Base-by-base conservation (phyloP, 1,140 invertebrate genomes). In the Vollenhovia emeryi region DNA sequence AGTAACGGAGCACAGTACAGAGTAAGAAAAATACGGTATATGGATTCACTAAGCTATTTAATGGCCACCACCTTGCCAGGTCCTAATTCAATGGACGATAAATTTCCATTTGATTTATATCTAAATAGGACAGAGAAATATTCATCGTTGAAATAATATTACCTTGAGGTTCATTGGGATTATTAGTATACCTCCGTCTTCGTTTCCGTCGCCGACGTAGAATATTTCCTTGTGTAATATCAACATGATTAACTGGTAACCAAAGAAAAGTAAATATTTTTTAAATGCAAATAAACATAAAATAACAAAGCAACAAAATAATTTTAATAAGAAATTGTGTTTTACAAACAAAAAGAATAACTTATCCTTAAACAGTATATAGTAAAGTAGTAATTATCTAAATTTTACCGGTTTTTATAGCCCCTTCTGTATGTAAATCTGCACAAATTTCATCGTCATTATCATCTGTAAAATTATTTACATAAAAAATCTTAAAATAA, bases 361-460 rank as follows among this genome's bases (percentile, higher is more conserved):
- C 24, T 57, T 43, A 43, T 43, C 40, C 8, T 33, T 33, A 55
- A 8, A 7, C 27, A 45, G 0, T 1, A 30, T 6, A 27, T 43
- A n/a, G n/a, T 11, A 59, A 27, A 18, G 5, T n/a, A 59, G 0
- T 59, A 27, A 30, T 27, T 24, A 59, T 27, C 15, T 3, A 62
- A 43, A 45, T 66, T 62, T 66, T 66, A 66, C 36, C 21, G n/a
- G n/a, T n/a, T 40, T 64, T 18, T n/a, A 66, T n/a, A 66, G 36
- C 13, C 24, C 21, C 64, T 15, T 7, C 36, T 24, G 64, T 66
- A 3, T 66, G 36, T 24, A 66, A 43, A 43, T 66, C 64, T 1
- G 64, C 64, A 66, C 11, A 66, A 15, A 66, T 66, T 8, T 66
- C 64, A 6, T 66, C 64, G 6, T 66, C 36, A 24, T 66, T 43